phyloP scores from a whole-genome alignment of 2,113 vertebrate genomes.

The Oreochromis niloticus region DNA sequence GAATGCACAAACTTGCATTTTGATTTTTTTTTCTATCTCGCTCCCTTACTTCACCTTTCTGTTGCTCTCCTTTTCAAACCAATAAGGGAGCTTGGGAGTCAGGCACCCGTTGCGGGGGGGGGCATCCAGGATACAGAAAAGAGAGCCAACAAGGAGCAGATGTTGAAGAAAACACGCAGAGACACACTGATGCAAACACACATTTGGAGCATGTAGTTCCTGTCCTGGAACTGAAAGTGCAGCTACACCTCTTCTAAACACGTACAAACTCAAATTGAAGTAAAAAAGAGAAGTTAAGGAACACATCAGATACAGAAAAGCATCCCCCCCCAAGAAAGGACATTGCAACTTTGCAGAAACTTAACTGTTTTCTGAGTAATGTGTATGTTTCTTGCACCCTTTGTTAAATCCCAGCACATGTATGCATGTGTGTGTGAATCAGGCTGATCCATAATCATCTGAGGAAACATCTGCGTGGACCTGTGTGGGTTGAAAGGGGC shows the following conservation, averaged over 20 bases:
- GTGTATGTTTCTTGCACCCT: not conserved
- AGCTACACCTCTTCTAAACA: constrained; percentile 19
- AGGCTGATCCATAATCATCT: constrained; percentile 28
- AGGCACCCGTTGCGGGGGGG: constrained; percentile 34
- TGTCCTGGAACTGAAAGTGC: constrained; percentile 27
- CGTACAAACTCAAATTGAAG: not conserved
- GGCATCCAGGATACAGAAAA: constrained; percentile 48
- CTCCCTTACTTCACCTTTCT: not conserved
- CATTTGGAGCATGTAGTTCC: constrained; percentile 35
- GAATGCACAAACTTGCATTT: not conserved
- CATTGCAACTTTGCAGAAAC: not conserved
- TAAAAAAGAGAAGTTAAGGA: not conserved
- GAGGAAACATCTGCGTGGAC: constrained; percentile 72
- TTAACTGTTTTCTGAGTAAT: not conserved
- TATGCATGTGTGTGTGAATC: not conserved
- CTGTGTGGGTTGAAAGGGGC: constrained; percentile 21
- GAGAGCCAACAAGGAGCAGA: constrained; percentile 71
- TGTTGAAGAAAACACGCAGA: constrained; percentile 48
- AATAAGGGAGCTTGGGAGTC: not conserved
- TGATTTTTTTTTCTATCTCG: not conserved
- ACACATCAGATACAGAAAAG: not conserved
- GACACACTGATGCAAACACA: not conserved
- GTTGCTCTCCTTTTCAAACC: not conserved
- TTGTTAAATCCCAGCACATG: constrained; percentile 19
- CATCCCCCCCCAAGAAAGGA: not conserved